Evolutionary conservation across 2,888 invertebrate genomes (phyloP), one percentile per base, ranked within the genome.

Genomic region (Thera obeliscata): DNA sequence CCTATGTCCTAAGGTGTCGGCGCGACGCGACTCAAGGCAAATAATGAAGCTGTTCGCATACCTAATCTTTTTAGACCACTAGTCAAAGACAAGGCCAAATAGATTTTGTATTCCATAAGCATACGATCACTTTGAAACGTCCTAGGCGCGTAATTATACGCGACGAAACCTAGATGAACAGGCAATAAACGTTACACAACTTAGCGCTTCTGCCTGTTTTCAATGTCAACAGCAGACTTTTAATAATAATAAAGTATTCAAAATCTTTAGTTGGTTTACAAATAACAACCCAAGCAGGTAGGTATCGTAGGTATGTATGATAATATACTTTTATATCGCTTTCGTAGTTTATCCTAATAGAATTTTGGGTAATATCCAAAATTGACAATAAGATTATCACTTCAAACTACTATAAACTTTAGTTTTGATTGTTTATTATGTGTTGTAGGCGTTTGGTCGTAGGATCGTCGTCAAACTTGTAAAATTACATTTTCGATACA

Each of bases 371-470:
- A 6, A 60, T 59, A 49, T 49, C 46, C 36, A 43, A 66, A 66
- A 52, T 66, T 61, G 60, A 2, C 60, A 56, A 56, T 50, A 43
- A 50, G 43, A 35, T 65, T 66, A 55, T 38, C 50, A 61, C 11
- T 8, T 43, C 54, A 55, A 54, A 38, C 46, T 61, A 54, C 35
- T 7, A 5, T 41, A 7, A 41, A 8, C 5, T n/a, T 12, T 38
- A 56, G 43, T 56, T 65, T 49, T 22, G 49, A 50, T 52, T 52
- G 52, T 52, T 52, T 52, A 8, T 6, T 22, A 50, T 36, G 9
- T 38, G 48, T 60, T 46, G 43, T 46, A 46, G 43, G 43, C 9
- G 43, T 46, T 46, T 9, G 43, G 43, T 9, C 2, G 41, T 46
- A 46, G 43, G 43, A 7, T 9, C 43, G 43, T 46, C 43, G 9